A percentile compares a stretch with the other conserved stretches of the same genome.
phyloP scores from a whole-genome alignment of 92 coral and sea anemone genomes.

The Porites cylindrica region DNA sequence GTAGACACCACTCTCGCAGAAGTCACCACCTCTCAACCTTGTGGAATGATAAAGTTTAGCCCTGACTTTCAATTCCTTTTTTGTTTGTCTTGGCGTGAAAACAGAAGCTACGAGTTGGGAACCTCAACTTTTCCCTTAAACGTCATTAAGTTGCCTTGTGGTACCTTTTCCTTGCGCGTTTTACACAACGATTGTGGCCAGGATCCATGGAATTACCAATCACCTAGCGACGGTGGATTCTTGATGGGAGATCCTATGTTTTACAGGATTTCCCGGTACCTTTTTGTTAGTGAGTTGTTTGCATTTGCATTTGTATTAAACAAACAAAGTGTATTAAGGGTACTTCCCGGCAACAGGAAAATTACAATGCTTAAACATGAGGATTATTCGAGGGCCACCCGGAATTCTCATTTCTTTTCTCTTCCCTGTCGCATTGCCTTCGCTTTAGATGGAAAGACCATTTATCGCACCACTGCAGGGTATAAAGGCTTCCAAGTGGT shows the following conservation, averaged over 20 bases:
- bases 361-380: neutral
- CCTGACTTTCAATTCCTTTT: slow-evolving; percentile 7
- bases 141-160: neutral
- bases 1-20: neutral
- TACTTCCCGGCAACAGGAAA: too few species aligned
- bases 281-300: too few species aligned
- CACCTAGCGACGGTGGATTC: neutral
- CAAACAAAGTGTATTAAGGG: neutral
- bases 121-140: too few species aligned
- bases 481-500: neutral
- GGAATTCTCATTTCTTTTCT: too few species aligned
- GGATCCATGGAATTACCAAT: neutral
- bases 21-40: neutral
- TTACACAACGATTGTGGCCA: neutral
- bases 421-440: neutral
- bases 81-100: neutral
- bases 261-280: neutral
- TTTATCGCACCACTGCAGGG: neutral
- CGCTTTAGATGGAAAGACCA: neutral
- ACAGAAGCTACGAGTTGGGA: too few species aligned
- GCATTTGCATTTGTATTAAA: neutral
- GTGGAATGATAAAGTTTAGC: slow-evolving; percentile 5
- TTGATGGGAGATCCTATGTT: neutral
- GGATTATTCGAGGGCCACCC: too few species aligned
- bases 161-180: neutral